Conservation (phyloP, 2,888 invertebrate species). For the Pollenia griseotomentosa region DNA sequence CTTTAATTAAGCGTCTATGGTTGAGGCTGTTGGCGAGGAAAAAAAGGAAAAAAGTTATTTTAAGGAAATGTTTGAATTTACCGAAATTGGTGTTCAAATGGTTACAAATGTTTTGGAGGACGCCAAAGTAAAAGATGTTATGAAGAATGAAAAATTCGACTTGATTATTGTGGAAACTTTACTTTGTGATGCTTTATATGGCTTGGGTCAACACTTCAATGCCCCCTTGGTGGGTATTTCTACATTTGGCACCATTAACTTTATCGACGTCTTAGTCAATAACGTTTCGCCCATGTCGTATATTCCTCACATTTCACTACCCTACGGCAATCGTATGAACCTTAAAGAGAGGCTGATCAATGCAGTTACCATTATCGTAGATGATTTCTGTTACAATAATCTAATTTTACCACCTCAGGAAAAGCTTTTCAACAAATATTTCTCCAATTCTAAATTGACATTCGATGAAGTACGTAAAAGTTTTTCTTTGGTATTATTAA, state of each 20-base stretch:
- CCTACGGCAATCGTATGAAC: conserved; percentile 79
- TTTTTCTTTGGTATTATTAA: conserved; percentile 78
- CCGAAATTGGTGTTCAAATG: background rate
- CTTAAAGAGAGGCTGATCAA: conserved; percentile 81
- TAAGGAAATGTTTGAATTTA: background rate
- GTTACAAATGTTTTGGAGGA: conserved; percentile 74
- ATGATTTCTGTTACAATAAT: background rate
- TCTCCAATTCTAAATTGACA: conserved; percentile 76
- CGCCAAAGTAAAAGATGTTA: conserved; percentile 73
- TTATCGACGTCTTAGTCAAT: conserved; percentile 75
- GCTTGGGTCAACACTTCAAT: conserved; percentile 78
- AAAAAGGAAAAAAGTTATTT: background rate
- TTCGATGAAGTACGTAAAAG: conserved; percentile 76
- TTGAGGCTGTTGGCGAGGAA: background rate
- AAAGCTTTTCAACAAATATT: conserved; percentile 76
- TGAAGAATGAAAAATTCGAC: conserved; percentile 80
- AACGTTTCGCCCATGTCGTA: conserved; percentile 80
- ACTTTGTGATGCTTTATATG: conserved; percentile 80
- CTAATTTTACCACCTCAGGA: conserved; percentile 78
- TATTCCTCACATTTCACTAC: conserved; percentile 74
- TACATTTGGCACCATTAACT: conserved; percentile 75
- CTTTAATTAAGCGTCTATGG: background rate
- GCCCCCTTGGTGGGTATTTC: conserved; percentile 78
- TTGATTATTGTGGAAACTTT: conserved; percentile 81
- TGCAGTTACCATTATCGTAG: conserved; percentile 47